A percentile compares a stretch with the other conserved stretches of the same genome.
phyloP scores from a whole-genome alignment of 1,140 invertebrate genomes.

The Kradibia gibbosae region DNA sequence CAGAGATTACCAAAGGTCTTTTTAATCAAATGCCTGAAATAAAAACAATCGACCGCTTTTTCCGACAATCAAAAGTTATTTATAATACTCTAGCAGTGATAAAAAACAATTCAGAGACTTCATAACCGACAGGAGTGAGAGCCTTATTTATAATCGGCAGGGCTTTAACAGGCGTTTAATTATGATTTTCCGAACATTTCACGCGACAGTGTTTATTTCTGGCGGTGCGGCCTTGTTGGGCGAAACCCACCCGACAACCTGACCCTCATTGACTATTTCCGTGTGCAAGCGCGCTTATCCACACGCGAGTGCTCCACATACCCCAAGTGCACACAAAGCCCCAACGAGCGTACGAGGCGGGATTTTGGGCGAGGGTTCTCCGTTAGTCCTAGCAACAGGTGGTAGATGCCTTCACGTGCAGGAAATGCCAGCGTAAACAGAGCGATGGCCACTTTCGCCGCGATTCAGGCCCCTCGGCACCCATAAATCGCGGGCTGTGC shows the following conservation, averaged over 20 bases:
- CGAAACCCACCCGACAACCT: background rate
- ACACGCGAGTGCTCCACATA: background rate
- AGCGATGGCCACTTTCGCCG: background rate
- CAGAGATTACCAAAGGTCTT: background rate
- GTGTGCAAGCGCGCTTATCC: background rate
- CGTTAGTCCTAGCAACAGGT: slow-evolving; percentile 34
- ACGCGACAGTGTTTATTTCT: background rate
- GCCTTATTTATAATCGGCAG: background rate
- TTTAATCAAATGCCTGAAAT: background rate
- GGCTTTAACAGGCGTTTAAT: background rate
- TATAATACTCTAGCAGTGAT: no score
- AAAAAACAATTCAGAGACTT: background rate
- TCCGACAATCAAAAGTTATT: no score
- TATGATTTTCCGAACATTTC: background rate
- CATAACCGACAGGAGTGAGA: background rate
- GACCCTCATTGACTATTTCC: slow-evolving; percentile 1
- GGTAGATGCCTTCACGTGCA: background rate
- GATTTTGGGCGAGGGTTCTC: background rate
- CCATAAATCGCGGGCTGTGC: no score
- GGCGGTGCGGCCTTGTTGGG: background rate
- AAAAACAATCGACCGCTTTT: no score
- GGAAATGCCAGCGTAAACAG: background rate
- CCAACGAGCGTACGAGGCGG: background rate
- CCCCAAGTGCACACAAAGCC: background rate
- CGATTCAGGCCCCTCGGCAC: background rate